Evolutionary conservation across 1,140 invertebrate genomes (phyloP), one percentile per base, ranked within the genome.

Genomic region (Formica selysi): DNA sequence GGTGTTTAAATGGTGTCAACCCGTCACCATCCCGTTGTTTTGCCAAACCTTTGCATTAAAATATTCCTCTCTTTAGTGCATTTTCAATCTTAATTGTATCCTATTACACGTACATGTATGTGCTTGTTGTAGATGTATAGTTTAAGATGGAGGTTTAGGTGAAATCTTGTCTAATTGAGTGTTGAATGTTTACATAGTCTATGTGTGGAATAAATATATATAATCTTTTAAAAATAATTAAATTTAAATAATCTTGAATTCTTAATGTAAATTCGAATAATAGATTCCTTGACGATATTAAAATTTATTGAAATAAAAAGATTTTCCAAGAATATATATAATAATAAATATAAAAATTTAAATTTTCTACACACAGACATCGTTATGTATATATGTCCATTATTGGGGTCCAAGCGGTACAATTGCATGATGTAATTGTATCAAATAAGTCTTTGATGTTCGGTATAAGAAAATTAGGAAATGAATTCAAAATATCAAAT

Each of bases 1-100:
- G 73, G 73, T 92, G 88, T 93, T 89, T 76, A 81, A 71, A 73
- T 57, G 41, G 29, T 89, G 87, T 86, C 64, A 68, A 59, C 76
- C 3, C 44, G 19, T 79, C 38, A 65, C n/a, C 62, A 65, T 87
- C 71, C n/a, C 16, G 3, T 76, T 36, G 22, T 36, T 80, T 41
- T 68, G 22, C 26, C 54, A 73, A 59, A 81, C 0, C 16, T 26
- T 41, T 59, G 36, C 36, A 59, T 59, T 73, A 32, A 44, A 59
- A 73, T 5, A 57, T 1, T 71, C 13, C 22, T 3, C 16, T 2
- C 57, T 38, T n/a, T 13, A 2, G 8, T 81, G 22, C 5, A 59
- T n/a, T 73, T 62, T 71, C n/a, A 54, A 0, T 38, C 26, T 38
- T 68, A 71, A n/a, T 29, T 67, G 29, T 79, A 6, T 59, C 13